Conservation (phyloP, 2,888 invertebrate species). For the Leucania comma region DNA sequence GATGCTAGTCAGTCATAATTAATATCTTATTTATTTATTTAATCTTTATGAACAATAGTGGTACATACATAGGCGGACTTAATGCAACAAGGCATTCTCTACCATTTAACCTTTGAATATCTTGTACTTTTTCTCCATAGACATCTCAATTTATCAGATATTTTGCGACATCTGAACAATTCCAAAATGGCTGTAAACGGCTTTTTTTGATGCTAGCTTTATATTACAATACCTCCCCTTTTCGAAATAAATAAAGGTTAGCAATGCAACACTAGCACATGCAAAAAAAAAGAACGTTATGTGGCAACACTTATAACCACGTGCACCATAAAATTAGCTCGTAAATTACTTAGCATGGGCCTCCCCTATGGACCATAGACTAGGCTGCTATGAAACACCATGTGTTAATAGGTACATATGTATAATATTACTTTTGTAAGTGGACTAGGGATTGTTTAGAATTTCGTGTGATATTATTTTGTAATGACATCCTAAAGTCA, state of each 20-base stretch:
- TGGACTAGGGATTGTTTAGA: background rate
- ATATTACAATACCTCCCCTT: background rate
- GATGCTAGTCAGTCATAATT: too few species aligned
- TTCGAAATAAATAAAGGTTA: slow-evolving; percentile 35
- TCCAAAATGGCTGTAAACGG: too few species aligned
- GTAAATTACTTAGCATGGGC: slow-evolving; percentile 43
- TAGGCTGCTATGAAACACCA: background rate
- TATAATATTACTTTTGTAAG: background rate
- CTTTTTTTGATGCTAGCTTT: background rate
- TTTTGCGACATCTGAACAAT: too few species aligned
- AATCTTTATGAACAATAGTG: too few species aligned
- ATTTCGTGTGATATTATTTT: too few species aligned
- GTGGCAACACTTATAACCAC: slow-evolving; percentile 46
- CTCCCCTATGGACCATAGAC: slow-evolving; percentile 35
- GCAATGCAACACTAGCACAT: slow-evolving; percentile 18
- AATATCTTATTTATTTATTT: too few species aligned
- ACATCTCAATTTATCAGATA: too few species aligned
- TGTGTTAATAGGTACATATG: slow-evolving; percentile 4
- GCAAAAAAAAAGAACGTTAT: slow-evolving; percentile 44
- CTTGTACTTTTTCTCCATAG: too few species aligned
- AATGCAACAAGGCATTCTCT: too few species aligned
- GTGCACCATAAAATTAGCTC: slow-evolving; percentile 53
- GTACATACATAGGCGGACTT: too few species aligned
- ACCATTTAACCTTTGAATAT: too few species aligned
- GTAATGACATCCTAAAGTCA: too few species aligned